Base-by-base conservation (phyloP, 2,113 vertebrate species). In the Leptobrachium leishanense region DNA sequence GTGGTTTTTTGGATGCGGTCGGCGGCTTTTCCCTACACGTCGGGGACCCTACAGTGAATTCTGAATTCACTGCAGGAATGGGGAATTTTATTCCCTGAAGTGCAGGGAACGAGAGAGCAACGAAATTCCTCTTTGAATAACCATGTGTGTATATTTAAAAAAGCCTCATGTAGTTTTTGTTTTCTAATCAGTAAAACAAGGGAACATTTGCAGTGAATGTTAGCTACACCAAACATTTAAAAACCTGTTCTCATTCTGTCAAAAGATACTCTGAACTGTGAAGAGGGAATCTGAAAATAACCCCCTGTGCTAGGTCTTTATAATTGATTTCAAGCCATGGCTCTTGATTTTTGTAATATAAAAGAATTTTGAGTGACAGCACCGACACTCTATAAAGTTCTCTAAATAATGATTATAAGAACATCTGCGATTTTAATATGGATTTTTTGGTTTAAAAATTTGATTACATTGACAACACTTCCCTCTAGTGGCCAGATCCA, bases 341-440 rank as follows among this genome's bases (percentile, higher is more conserved):
- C 62, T 46, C 66, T 66, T 74, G 70, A 40, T 73, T 67, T 57
- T 73, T 68, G 71, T 74, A 62, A 74, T 80, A 80, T 74, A 80
- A 79, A 79, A 42, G n/a, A 74, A 41, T 41, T 8, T 39, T 79
- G 77, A 74, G 40, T 79, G 70, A 73, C 62, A 43, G 50, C 43
- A 70, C 63, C 67, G 77, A 66, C 63, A 62, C 46, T 74, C 12
- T 74, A 80, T 46, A 59, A 68, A 73, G 77, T 59, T 64, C 71
- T 67, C 71, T 80, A 74, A 79, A 79, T 72, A 79, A 80, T 80
- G 77, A 80, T 74, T 80, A 68, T 15, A 66, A 13, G 69, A 72
- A 72, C 62, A 74, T 74, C 63, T 80, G 71, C 2, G 64, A 73
- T 74, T 80, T 68, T 74, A 74, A 74, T 74, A 59, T 74, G 63